A percentile compares a stretch with the other conserved stretches of the same genome.
phyloP scores from a whole-genome alignment of 2,797 vertebrate species.

The Rhabdophis nuchalis region DNA sequence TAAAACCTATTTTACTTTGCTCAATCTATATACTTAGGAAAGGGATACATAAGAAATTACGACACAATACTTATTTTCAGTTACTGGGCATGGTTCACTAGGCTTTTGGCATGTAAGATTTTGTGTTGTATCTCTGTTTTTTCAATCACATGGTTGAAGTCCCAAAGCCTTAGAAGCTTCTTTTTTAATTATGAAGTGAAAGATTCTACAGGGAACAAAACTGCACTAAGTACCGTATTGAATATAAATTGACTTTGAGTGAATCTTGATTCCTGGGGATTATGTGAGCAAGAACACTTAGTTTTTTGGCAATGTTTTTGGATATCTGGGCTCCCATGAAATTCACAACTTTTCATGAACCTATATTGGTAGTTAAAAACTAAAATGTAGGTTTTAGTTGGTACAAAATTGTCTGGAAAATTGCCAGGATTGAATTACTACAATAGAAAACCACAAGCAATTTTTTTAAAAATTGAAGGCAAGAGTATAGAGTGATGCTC shows the following conservation, averaged over 20 bases:
- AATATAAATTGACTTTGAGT: background rate
- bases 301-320: background rate
- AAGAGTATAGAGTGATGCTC: background rate
- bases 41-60: background rate
- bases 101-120: background rate
- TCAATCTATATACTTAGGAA: background rate
- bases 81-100: background rate
- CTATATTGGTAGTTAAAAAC: background rate
- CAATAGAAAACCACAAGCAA: background rate
- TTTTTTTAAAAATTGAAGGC: background rate
- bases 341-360: background rate
- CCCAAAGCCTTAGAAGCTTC: background rate
- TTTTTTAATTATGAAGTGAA: background rate
- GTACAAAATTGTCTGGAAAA: background rate
- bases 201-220: background rate
- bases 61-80: background rate
- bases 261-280: background rate
- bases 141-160: background rate
- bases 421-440: background rate
- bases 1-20: background rate
- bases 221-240: background rate
- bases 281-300: background rate
- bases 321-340: background rate
- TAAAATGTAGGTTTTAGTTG: background rate
- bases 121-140: background rate